Percentiles rank a stretch among this genome's conserved stretches.
phyloP scores from a whole-genome alignment of 2,797 vertebrate species.

The Meda fulgida region DNA sequence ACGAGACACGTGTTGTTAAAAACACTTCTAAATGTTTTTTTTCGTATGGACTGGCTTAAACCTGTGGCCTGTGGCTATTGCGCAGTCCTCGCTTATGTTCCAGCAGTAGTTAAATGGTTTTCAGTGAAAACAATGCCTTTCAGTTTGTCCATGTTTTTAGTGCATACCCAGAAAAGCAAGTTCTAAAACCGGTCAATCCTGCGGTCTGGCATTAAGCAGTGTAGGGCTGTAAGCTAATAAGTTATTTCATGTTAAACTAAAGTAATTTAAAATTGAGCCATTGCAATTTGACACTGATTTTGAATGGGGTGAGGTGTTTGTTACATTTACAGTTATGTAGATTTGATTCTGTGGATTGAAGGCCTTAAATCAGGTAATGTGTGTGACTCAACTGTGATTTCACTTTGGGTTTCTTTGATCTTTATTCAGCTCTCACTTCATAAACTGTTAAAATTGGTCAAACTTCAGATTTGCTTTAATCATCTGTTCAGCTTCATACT shows the following conservation, averaged over 20 bases:
- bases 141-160: constrained; percentile 33
- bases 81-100: constrained; percentile 6
- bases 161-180: constrained; percentile 50
- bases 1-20: neutral
- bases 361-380: neutral
- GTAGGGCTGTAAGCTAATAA: neutral
- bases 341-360: neutral
- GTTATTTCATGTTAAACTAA: constrained; percentile 27
- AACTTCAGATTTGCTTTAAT: neutral
- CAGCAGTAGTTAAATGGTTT: constrained; percentile 48
- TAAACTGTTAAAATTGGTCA: constrained; percentile 2
- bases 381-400: neutral
- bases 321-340: neutral
- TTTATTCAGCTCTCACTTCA: neutral
- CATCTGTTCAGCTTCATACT: neutral
- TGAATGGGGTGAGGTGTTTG: neutral
- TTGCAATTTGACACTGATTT: constrained; percentile 19
- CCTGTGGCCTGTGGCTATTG: constrained; percentile 15
- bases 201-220: constrained; percentile 39
- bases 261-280: neutral
- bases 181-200: constrained; percentile 57
- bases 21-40: constrained; percentile 4
- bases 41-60: constrained; percentile 11
- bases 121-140: constrained; percentile 53
- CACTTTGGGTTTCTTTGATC: neutral